These are phyloP conservation scores for Scleropages formosus DNA, from an alignment of 2,797 vertebrate species.

Conservation along the genomic window DNA sequence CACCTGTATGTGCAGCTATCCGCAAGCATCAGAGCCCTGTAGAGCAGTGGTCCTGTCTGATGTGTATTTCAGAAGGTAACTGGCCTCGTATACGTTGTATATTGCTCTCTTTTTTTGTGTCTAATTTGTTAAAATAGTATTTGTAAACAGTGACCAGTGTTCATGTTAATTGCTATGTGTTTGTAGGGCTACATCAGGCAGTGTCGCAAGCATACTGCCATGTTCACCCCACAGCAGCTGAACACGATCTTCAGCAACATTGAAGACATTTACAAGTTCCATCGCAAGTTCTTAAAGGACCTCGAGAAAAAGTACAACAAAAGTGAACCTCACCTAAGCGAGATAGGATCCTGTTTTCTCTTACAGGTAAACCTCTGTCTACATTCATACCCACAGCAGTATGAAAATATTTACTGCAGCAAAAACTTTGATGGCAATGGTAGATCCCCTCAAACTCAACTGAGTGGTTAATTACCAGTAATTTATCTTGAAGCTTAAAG, in stretches of 20 bases:
- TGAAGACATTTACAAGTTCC: constrained; percentile 97
- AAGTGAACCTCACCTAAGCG: constrained; percentile 88
- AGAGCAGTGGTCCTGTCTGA: too few species aligned
- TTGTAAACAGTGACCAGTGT: too few species aligned
- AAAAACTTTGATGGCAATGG: neutral
- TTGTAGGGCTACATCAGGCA: constrained; percentile 93
- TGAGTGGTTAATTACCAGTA: too few species aligned
- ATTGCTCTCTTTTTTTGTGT: too few species aligned
- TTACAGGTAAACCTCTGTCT: constrained; percentile 72
- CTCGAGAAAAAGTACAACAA: constrained; percentile 94
- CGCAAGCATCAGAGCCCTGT: too few species aligned
- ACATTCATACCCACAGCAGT: neutral
- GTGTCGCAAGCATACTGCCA: constrained; percentile 89
- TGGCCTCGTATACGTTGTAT: too few species aligned
- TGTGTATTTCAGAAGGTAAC: too few species aligned
- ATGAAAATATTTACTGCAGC: neutral
- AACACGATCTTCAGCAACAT: constrained; percentile 97
- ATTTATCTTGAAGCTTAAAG: too few species aligned
- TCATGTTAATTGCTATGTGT: neutral
- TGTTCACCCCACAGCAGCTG: constrained; percentile 87
- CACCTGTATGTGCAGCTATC: too few species aligned
- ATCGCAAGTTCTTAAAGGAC: constrained; percentile 89
- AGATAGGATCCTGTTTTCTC: constrained; percentile 95
- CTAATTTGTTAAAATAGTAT: too few species aligned
- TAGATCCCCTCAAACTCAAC: too few species aligned